These are phyloP conservation scores for Riparia riparia DNA, from an alignment of 2,113 vertebrate species.

Conservation along the genomic window DNA sequence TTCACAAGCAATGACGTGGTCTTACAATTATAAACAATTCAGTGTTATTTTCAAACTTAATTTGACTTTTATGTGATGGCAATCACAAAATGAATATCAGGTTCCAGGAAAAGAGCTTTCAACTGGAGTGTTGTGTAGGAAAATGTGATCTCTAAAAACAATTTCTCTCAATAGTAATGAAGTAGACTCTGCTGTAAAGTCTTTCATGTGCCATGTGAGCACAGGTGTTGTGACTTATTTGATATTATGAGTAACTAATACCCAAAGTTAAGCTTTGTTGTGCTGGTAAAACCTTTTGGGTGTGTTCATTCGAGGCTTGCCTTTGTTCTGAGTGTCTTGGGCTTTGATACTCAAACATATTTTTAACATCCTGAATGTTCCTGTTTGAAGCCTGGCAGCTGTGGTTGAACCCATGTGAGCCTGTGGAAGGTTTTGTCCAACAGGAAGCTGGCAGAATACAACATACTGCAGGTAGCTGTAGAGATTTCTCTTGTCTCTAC, in stretches of 20 bases:
- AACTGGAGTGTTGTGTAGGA: not conserved
- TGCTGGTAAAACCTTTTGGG: not conserved
- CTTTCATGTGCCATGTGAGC: not conserved
- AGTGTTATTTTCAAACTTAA: not conserved
- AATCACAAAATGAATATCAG: not conserved
- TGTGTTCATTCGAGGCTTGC: not conserved
- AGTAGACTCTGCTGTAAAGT: not conserved
- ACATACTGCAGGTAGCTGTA: not conserved
- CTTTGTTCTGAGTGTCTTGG: not conserved
- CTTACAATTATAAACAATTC: not conserved
- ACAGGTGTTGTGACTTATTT: not conserved
- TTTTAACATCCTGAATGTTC: not conserved
- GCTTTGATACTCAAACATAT: not conserved
- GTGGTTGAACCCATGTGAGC: accelerated
- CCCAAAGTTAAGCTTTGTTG: not conserved
- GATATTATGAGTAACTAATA: not conserved
- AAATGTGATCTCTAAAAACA: not conserved
- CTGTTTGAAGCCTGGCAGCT: not conserved
- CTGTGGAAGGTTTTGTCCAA: not conserved
- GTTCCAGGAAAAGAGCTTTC: not conserved
- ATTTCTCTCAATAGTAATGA: not conserved
- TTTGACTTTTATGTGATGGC: not conserved
- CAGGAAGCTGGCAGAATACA: not conserved
- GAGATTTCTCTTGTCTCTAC: not conserved
- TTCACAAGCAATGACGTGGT: not conserved